Evolutionary conservation across 2,113 vertebrate genomes (phyloP), one percentile per base, ranked within the genome.

Genomic region (Phylloscopus whistleri): DNA sequence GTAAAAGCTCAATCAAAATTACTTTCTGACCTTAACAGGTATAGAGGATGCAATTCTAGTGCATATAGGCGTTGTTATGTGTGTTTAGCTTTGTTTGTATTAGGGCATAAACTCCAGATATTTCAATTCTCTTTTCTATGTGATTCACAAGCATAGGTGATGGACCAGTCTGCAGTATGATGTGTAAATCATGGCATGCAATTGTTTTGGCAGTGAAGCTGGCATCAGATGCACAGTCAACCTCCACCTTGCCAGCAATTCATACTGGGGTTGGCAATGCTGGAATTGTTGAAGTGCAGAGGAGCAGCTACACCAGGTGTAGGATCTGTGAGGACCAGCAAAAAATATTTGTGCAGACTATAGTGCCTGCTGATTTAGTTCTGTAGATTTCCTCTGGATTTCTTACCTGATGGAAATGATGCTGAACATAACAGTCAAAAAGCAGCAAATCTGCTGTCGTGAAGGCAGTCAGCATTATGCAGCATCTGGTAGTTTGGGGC

Each of bases 281-380:
- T 72, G 49, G 21, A 63, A 17, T 16, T 68, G 49, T 17, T 78
- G 21, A 69, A 49, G 15, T 37, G 52, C 35, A 43, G 33, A 84
- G 41, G 60, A 68, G 58, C 37, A 76, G 41, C 62, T 74, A 15
- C 48, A 24, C 66, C 16, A 46, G 30, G 39, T 30, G 31, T 31
- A 68, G 30, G 39, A 63, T 39, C 48, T 0, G 0, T 48, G 48
- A 84, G 35, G 77, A 52, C 17, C 41, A 37, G 13, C 0, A 0
- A 69, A 44, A 7, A 27, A 16, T 19, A 14, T 16, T 52, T 6
- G 2, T 24, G 22, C n/a, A 49, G 30, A 30, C 20, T 58, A 13
- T 7, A n/a, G 37, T 4, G 2, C n/a, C 64, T 69, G 21, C 28
- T 66, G 43, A 46, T 43, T 26, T 49, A 41, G 22, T 43, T 64